phyloP scores from a whole-genome alignment of 2,888 invertebrate genomes.

The Lithophane socia region DNA sequence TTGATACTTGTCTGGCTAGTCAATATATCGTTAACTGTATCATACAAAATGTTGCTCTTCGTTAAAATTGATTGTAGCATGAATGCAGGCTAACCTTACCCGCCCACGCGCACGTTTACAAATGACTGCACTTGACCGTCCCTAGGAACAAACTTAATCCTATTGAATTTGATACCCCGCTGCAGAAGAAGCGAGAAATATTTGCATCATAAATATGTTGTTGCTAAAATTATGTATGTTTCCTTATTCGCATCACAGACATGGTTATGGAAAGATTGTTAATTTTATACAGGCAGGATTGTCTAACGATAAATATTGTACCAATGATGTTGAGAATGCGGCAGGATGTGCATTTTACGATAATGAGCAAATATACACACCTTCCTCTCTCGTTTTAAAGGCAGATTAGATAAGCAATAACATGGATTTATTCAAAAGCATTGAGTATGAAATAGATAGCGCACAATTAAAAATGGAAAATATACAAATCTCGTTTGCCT shows the following conservation, averaged over 20 bases:
- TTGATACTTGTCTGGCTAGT: constrained; percentile 16
- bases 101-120: constrained; percentile 72
- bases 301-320: constrained; percentile 61
- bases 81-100: constrained; percentile 55
- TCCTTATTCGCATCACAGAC: constrained; percentile 42
- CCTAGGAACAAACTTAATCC: constrained; percentile 70
- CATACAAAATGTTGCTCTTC: constrained; percentile 21
- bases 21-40: constrained; percentile 37
- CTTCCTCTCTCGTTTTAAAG: constrained; percentile 42
- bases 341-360: constrained; percentile 54
- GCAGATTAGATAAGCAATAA: constrained; percentile 34
- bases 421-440: constrained; percentile 38
- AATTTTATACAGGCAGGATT: constrained; percentile 55
- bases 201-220: constrained; percentile 56
- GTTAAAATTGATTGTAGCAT: constrained; percentile 38
- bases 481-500: background rate
- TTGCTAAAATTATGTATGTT: constrained; percentile 51
- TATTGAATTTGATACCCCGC: constrained; percentile 67
- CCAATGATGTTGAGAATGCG: constrained; percentile 46
- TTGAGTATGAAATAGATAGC: constrained; percentile 10
- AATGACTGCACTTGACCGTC: constrained; percentile 73
- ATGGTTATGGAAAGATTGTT: constrained; percentile 54
- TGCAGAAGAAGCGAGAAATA: constrained; percentile 55
- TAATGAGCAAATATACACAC: constrained; percentile 51
- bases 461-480: constrained; percentile 13